phyloP scores from a whole-genome alignment of 2,797 vertebrate genomes.

The Chanos chanos region DNA sequence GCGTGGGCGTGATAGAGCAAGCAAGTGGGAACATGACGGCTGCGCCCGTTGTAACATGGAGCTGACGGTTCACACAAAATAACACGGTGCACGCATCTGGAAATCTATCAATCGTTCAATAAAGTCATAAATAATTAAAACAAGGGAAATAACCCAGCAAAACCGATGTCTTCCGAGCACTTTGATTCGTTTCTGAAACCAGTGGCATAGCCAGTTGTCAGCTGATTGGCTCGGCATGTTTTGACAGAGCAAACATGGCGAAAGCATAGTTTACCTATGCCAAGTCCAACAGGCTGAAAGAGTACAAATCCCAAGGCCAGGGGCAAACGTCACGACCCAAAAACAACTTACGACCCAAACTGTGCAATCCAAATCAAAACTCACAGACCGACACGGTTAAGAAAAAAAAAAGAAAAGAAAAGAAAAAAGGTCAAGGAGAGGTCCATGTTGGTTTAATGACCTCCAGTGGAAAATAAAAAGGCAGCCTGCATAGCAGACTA shows the following conservation, averaged over 20 bases:
- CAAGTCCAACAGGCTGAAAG: slow-evolving; percentile 49
- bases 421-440: too few relatives aligned
- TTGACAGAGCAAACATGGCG: slow-evolving; percentile 56
- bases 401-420: too few relatives aligned
- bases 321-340: slow-evolving; percentile 10
- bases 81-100: too few relatives aligned
- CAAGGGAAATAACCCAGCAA: background rate
- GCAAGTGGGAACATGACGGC: too few relatives aligned
- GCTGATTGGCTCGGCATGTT: slow-evolving; percentile 46
- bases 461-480: too few relatives aligned
- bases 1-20: background rate
- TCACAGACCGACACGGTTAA: too few relatives aligned
- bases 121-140: background rate
- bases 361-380: slow-evolving; percentile 1
- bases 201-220: slow-evolving; percentile 43
- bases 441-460: too few relatives aligned
- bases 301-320: slow-evolving; percentile 29
- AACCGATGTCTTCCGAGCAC: background rate
- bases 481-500: too few relatives aligned
- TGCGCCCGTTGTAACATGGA: too few relatives aligned
- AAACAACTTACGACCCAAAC: slow-evolving; percentile 3
- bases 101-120: too few relatives aligned
- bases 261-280: slow-evolving; percentile 51
- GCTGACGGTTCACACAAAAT: too few relatives aligned
- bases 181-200: slow-evolving; percentile 16